These are phyloP conservation scores for Anser brachyrhynchus DNA, from an alignment of 2,113 vertebrate genomes.

Conservation along the genomic window DNA sequence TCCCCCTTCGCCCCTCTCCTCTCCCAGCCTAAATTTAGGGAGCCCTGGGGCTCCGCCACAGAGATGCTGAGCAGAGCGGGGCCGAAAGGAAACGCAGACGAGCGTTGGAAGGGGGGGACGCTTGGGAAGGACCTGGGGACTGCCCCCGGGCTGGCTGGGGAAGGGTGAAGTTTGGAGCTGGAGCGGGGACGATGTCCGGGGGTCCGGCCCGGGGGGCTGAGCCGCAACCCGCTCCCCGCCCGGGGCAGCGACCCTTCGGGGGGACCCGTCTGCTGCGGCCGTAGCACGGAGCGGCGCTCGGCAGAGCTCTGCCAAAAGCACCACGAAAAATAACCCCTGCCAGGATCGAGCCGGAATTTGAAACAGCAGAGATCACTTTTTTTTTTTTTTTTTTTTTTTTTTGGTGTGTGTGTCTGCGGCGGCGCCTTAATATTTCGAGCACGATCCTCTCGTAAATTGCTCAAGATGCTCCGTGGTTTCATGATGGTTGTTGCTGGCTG, in stretches of 20 bases:
- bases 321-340: neutral
- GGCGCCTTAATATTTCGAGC: neutral
- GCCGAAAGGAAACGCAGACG: fast-evolving
- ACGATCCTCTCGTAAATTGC: neutral
- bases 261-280: neutral
- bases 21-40: neutral
- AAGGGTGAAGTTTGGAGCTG: neutral
- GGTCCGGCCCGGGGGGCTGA: fast-evolving
- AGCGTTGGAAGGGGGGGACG: neutral
- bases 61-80: neutral
- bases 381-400: neutral
- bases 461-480: neutral
- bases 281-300: neutral
- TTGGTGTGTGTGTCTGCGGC: too few species aligned
- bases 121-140: too few species aligned
- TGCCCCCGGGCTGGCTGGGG: neutral
- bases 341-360: neutral
- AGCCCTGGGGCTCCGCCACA: neutral
- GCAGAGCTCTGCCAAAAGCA: neutral
- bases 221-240: neutral
- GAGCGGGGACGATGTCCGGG: neutral
- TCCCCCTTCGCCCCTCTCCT: neutral
- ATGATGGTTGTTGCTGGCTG: neutral
- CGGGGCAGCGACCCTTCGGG: neutral
- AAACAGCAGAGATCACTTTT: neutral